Conservation (phyloP, 2,797 vertebrate genomes). For the Darevskia nairensis region DNA sequence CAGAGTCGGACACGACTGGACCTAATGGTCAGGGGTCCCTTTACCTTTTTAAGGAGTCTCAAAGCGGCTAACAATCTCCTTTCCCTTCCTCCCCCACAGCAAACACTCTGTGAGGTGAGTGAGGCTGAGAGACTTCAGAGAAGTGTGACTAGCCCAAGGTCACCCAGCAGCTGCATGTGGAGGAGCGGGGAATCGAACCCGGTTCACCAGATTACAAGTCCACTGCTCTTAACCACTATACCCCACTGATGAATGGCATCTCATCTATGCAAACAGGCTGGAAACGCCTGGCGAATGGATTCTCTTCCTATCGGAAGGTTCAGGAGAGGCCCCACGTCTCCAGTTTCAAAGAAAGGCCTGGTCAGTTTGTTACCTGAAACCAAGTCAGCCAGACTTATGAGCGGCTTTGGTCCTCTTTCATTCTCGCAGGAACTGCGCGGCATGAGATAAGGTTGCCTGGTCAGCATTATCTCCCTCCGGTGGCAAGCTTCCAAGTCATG, state of each 20-base stretch:
- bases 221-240: no score
- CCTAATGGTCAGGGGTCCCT: no score
- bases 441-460: conserved; percentile 56
- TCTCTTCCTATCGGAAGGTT: conserved; percentile 49
- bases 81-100: no score
- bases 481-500: conserved; percentile 50
- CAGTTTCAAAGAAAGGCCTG: conserved; percentile 50
- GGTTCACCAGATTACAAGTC: no score
- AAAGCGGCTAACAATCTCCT: no score
- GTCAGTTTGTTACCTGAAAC: conserved; percentile 55
- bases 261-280: background rate
- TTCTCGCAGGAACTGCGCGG: conserved; percentile 50
- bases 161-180: no score
- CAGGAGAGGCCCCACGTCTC: conserved; percentile 48
- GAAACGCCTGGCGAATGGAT: background rate
- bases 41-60: no score
- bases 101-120: no score
- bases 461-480: conserved; percentile 56
- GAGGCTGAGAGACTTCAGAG: no score
- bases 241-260: background rate
- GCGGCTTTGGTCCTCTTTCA: conserved; percentile 41
- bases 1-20: no score
- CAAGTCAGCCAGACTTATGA: conserved; percentile 59
- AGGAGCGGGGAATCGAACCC: no score
- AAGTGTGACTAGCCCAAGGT: no score